Percentiles rank a stretch among this genome's conserved stretches.
Conservation (phyloP, 2,113 vertebrate genomes). For the Paratilapia polleni region DNA sequence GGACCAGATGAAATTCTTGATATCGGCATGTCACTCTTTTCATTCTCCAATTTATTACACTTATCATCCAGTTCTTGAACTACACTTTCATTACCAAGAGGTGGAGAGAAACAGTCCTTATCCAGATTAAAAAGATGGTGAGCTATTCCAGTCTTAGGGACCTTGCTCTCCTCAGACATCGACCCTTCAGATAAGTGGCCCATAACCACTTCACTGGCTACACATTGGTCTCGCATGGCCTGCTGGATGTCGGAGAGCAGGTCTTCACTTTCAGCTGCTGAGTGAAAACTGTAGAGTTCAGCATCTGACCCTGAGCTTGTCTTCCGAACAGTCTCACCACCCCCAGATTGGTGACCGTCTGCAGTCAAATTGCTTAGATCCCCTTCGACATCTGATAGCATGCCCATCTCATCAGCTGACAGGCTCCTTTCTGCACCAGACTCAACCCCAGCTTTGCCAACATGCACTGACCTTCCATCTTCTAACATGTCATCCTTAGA, state of each 20-base stretch:
- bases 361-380: slow-evolving; percentile 74
- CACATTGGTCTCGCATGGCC: slow-evolving; percentile 86
- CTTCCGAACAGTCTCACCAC: slow-evolving; percentile 82
- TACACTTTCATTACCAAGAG: not conserved
- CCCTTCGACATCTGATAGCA: slow-evolving; percentile 84
- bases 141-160: slow-evolving; percentile 18
- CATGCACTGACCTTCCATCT: slow-evolving; percentile 74
- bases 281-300: slow-evolving; percentile 96
- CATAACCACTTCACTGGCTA: slow-evolving; percentile 65
- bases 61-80: not conserved
- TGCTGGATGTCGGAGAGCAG: slow-evolving; percentile 93
- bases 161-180: slow-evolving; percentile 35
- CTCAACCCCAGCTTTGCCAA: slow-evolving; percentile 55
- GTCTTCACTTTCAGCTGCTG: slow-evolving; percentile 90
- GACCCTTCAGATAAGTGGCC: slow-evolving; percentile 49
- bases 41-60: not conserved
- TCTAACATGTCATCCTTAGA: slow-evolving; percentile 87
- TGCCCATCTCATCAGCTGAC: slow-evolving; percentile 85
- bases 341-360: slow-evolving; percentile 70
- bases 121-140: slow-evolving; percentile 8
- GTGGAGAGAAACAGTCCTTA: not conserved
- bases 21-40: slow-evolving; percentile 9
- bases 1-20: slow-evolving; percentile 63
- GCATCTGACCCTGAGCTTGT: slow-evolving; percentile 91
- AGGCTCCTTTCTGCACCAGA: slow-evolving; percentile 81